Evolutionary conservation across 2,888 invertebrate species (phyloP).

Genomic region (Orchesella flavescens): DNA sequence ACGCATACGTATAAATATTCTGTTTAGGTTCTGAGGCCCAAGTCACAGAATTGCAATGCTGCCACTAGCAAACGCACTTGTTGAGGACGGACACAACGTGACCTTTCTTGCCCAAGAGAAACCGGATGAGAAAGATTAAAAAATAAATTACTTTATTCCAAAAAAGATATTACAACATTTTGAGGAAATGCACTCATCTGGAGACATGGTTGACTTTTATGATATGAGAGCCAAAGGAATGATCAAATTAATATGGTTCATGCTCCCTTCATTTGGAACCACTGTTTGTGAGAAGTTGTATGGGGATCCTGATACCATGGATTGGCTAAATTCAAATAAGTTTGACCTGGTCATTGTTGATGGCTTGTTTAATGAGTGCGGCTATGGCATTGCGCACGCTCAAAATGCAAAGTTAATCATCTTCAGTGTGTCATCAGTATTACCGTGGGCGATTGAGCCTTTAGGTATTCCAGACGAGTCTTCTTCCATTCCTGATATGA

Average conservation of each 20-base stretch:
- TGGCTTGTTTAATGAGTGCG: conserved; percentile 61
- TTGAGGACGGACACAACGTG: conserved; percentile 34
- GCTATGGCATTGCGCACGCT: conserved; percentile 56
- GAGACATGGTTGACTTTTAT: conserved; percentile 9
- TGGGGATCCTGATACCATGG: conserved; percentile 20
- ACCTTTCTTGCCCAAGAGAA: conserved; percentile 19
- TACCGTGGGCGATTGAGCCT: conserved; percentile 60
- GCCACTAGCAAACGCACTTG: conserved; percentile 20
- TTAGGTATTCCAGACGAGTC: conserved; percentile 64
- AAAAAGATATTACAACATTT: neutral
- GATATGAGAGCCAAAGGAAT: neutral
- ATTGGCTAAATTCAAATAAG: conserved; percentile 44
- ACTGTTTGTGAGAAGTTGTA: conserved; percentile 47
- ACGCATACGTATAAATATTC: too few species aligned
- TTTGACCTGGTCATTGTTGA: conserved; percentile 68
- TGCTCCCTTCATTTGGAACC: conserved; percentile 21
- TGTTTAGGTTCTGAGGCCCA: conserved; percentile 18
- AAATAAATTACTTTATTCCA: conserved; percentile 16
- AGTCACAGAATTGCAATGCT: conserved; percentile 46
- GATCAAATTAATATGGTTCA: neutral
- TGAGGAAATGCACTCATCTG: neutral
- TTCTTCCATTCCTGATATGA: conserved; percentile 66
- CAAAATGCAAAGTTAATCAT: conserved; percentile 61
- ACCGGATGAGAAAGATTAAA: conserved; percentile 5
- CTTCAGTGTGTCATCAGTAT: conserved; percentile 57